These are phyloP conservation scores for Toxotes chatareus DNA, from an alignment of 2,113 vertebrate species.

Conservation along the genomic window DNA sequence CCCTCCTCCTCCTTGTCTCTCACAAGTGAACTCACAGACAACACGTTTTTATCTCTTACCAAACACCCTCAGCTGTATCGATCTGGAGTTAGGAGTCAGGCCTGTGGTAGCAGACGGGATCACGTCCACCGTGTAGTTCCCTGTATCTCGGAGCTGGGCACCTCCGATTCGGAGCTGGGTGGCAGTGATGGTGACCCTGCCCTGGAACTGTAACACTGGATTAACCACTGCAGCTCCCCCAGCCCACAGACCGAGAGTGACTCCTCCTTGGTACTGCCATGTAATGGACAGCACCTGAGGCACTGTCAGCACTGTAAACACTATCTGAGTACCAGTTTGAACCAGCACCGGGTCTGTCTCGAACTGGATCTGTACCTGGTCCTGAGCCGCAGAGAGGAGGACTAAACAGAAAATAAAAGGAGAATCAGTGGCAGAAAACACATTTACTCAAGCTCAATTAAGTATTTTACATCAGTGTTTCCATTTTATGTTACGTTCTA, in stretches of 20 bases:
- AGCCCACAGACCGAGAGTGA: conserved; percentile 68
- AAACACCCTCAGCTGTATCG: conserved; percentile 77
- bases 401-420: conserved; percentile 25
- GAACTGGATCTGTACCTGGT: conserved; percentile 75
- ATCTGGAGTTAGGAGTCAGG: conserved; percentile 61
- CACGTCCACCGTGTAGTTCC: conserved; percentile 78
- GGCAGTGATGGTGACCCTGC: conserved; percentile 74
- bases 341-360: conserved; percentile 67
- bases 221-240: neutral
- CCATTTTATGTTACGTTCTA: neutral
- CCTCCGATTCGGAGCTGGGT: conserved; percentile 77
- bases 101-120: conserved; percentile 58
- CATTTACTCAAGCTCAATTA: neutral
- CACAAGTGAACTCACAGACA: neutral
- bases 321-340: conserved; percentile 44
- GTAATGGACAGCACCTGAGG: conserved; percentile 59
- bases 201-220: conserved; percentile 66
- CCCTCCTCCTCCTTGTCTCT: neutral
- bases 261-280: conserved; percentile 64
- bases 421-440: neutral
- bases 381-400: conserved; percentile 67
- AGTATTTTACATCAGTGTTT: neutral
- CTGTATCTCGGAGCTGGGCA: conserved; percentile 71
- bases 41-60: conserved; percentile 71
- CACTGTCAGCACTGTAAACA: conserved; percentile 72